Base-by-base conservation (phyloP, 2,797 vertebrate species). In the Oreochromis mossambicus region DNA sequence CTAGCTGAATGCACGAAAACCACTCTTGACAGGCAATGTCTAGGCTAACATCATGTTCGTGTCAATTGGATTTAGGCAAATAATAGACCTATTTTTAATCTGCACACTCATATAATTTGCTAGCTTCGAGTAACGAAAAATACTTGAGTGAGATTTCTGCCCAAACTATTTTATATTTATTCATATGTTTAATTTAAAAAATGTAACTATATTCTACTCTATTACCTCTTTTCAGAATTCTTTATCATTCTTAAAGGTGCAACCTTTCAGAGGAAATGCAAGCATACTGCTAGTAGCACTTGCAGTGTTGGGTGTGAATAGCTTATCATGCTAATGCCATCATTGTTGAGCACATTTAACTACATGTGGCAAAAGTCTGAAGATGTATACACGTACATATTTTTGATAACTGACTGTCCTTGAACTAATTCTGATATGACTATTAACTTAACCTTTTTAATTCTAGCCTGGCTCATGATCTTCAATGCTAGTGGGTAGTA, bases 11-110 rank as follows among this genome's bases (percentile, higher is more conserved):
- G 77, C 77, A 82, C 2, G 36, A 78, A 83, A 93, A 95, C 58
- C 43, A 29, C 50, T 86, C 78, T 81, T 91, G 94, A 93, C 90
- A 94, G 86, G 83, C 66, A 55, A 68, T 4, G 3, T 79, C 55
- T 24, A 5, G 70, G 80, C 84, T 81, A 78, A 85, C 87, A 58
- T 89, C 51, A 54, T 86, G 79, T 78, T 86, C 10, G 13, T 19
- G 77, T 77, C 80, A 82, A 17, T 29, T 78, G 41, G 32, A 46
- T 15, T 26, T 11, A 12, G n/a, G 78, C 43, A 66, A 32, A 36
- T 8, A 83, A 82, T 29, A 41, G 55, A 58, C 2, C 70, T 82
- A 82, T 79, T 84, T 88, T 86, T 85, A 78, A 75, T 61, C 34
- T 54, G 2, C 13, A 56, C 15, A 38, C 10, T 19, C 24, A 43